These are phyloP conservation scores for Drosophila kikkawai DNA, from an alignment of 1,140 invertebrate genomes.

Conservation along the genomic window DNA sequence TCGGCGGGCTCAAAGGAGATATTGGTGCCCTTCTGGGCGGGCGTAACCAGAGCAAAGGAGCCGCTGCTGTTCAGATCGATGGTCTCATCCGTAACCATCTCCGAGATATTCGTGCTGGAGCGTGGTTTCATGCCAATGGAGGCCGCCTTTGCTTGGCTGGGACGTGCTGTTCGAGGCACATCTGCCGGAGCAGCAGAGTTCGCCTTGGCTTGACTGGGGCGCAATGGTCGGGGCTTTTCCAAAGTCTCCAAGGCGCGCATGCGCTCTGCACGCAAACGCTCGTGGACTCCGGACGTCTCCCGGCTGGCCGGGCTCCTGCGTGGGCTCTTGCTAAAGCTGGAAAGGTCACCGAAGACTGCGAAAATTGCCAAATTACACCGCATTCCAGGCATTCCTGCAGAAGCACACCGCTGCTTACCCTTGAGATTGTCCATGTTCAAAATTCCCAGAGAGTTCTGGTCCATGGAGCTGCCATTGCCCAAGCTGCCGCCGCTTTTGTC, in stretches of 20 bases:
- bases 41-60: constrained; percentile 37
- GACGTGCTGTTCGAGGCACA: constrained; percentile 19
- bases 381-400: background rate
- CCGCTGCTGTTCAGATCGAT: constrained; percentile 70
- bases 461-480: constrained; percentile 35
- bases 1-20: constrained; percentile 77
- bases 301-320: constrained; percentile 21
- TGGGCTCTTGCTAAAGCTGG: constrained; percentile 49
- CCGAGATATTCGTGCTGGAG: constrained; percentile 70
- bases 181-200: background rate
- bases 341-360: constrained; percentile 73
- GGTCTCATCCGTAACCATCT: constrained; percentile 75
- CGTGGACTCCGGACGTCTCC: constrained; percentile 51
- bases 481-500: constrained; percentile 44
- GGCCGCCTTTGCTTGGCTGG: constrained; percentile 9
- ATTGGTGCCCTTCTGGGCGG: constrained; percentile 46
- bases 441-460: constrained; percentile 75
- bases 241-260: constrained; percentile 60
- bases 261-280: constrained; percentile 69
- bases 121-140: constrained; percentile 1
- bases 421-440: constrained; percentile 75
- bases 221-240: constrained; percentile 36
- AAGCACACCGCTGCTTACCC: constrained; percentile 37
- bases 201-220: constrained; percentile 21
- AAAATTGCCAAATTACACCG: constrained; percentile 2